These are phyloP conservation scores for Alligator sinensis DNA, from an alignment of 2,113 vertebrate species.

Conservation along the genomic window DNA sequence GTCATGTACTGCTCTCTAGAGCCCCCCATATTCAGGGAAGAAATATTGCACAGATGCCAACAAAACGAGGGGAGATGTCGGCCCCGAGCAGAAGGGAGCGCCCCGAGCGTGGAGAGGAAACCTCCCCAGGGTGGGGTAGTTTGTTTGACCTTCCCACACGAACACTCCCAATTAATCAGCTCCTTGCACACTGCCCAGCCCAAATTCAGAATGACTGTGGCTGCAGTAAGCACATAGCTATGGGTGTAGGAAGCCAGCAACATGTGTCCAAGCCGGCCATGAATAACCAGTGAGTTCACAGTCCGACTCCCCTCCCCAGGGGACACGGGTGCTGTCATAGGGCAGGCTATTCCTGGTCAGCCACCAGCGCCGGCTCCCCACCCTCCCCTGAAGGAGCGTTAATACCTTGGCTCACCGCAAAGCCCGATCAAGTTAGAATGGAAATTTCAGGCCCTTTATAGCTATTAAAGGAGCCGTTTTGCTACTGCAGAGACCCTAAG, in stretches of 20 bases:
- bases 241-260: slow-evolving; percentile 7
- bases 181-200: neutral
- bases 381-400: neutral
- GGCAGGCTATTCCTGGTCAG: slow-evolving; percentile 67
- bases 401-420: slow-evolving; percentile 65
- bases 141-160: neutral
- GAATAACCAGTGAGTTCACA: slow-evolving; percentile 43
- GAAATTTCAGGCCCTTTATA: slow-evolving; percentile 69
- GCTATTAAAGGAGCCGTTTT: slow-evolving; percentile 74
- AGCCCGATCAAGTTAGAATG: slow-evolving; percentile 67
- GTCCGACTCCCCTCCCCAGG: slow-evolving; percentile 34
- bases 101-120: neutral
- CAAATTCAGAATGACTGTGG: neutral
- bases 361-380: neutral
- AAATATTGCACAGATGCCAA: no score
- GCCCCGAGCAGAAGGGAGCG: neutral
- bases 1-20: neutral
- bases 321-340: slow-evolving; percentile 29
- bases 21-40: neutral
- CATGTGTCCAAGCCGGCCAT: slow-evolving; percentile 3
- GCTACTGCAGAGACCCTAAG: neutral
- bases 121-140: no score
- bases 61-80: neutral
- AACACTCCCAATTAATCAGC: neutral
- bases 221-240: slow-evolving; percentile 16